These are phyloP conservation scores for Bembecia ichneumoniformis DNA, from an alignment of 2,888 invertebrate species.

Conservation along the genomic window DNA sequence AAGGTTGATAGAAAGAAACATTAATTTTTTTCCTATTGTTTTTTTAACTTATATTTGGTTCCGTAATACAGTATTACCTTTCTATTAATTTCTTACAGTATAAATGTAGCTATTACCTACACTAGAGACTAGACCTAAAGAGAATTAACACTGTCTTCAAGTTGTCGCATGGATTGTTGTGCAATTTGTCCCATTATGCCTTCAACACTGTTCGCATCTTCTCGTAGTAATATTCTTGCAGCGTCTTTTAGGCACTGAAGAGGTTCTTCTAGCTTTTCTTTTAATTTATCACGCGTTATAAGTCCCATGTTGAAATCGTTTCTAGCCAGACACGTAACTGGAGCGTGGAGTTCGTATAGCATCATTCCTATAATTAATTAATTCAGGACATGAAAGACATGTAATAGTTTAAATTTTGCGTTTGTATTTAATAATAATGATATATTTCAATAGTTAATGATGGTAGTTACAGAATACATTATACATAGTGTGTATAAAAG, in stretches of 20 bases:
- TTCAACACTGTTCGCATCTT: conserved; percentile 77
- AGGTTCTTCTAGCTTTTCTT: conserved; percentile 76
- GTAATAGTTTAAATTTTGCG: no score
- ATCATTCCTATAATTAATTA: conserved; percentile 71
- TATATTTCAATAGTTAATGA: not conserved
- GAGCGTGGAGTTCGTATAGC: conserved; percentile 86
- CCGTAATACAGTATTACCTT: no score
- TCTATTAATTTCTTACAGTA: no score
- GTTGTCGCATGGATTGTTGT: conserved; percentile 58
- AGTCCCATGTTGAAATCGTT: conserved; percentile 74
- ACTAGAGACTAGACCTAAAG: conserved; percentile 16
- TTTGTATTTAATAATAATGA: not conserved
- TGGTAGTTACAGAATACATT: not conserved
- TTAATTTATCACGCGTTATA: conserved; percentile 73
- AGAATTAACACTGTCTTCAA: conserved; percentile 47
- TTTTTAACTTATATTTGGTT: no score
- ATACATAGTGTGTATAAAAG: not conserved
- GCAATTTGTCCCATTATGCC: conserved; percentile 76
- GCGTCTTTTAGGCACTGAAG: conserved; percentile 76
- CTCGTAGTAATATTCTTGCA: conserved; percentile 75
- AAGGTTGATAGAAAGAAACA: no score
- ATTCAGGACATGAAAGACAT: not conserved
- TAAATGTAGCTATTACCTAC: no score
- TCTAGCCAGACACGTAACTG: conserved; percentile 79
- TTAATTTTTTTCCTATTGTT: no score